Evolutionary conservation across 2,113 vertebrate species (phyloP).

Genomic region (Helogale parvula): DNA sequence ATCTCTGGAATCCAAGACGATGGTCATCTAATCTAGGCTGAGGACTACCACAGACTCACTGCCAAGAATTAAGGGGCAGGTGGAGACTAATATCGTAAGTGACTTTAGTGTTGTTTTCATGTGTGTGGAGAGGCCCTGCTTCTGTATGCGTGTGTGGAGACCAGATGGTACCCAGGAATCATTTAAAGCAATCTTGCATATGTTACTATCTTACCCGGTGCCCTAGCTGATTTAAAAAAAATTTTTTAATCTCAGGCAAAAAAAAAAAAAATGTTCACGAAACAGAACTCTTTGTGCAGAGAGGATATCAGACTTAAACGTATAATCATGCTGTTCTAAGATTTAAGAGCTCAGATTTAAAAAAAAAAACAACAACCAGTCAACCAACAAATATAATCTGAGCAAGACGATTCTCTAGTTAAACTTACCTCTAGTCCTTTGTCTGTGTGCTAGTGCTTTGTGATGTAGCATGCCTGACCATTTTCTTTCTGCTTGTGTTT

Average conservation of each 20-base stretch:
- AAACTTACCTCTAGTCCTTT: not conserved
- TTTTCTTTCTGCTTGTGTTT: slow-evolving; percentile 51
- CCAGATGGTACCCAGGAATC: not conserved
- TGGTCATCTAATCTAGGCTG: not conserved
- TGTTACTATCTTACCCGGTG: slow-evolving; percentile 15
- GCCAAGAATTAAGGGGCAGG: slow-evolving; percentile 36
- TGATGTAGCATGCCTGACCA: not conserved
- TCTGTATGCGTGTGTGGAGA: slow-evolving; percentile 13
- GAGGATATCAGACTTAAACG: not conserved
- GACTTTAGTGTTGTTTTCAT: not conserved
- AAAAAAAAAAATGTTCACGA: not conserved
- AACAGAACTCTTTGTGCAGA: slow-evolving; percentile 21
- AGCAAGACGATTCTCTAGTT: not conserved
- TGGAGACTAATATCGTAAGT: slow-evolving; percentile 48
- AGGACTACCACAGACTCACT: not conserved
- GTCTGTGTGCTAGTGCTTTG: not conserved
- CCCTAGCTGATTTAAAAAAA: not conserved
- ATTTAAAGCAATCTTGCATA: not conserved
- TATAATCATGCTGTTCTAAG: not conserved
- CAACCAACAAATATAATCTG: not conserved
- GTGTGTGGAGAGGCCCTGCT: not conserved
- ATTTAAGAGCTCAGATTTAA: slow-evolving; percentile 16
- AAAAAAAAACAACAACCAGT: not conserved
- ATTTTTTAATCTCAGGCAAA: slow-evolving; percentile 35
- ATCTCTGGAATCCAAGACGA: slow-evolving; percentile 36